phyloP scores from a whole-genome alignment of 2,888 invertebrate genomes.

The Pristionchus arcanus region DNA sequence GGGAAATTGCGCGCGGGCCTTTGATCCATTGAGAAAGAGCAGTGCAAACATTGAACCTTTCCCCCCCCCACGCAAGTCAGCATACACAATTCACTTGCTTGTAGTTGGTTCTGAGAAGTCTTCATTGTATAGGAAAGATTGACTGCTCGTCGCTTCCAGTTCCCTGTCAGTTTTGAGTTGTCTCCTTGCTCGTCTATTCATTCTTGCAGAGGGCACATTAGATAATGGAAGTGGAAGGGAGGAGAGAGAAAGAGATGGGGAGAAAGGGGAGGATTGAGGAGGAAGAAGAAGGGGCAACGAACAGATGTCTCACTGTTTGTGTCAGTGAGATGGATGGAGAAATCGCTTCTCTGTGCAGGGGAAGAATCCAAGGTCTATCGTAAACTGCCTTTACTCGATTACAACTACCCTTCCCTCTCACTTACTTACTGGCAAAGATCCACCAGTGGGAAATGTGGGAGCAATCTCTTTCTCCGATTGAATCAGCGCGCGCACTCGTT shows the following conservation, averaged over 20 bases:
- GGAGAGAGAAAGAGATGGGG: background rate
- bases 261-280: constrained; percentile 1
- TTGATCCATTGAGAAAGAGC: background rate
- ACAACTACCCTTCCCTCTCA: background rate
- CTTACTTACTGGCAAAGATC: constrained; percentile 1
- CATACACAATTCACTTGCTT: background rate
- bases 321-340: constrained; percentile 40
- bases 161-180: background rate
- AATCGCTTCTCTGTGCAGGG: background rate
- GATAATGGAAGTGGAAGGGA: constrained; percentile 25
- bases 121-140: background rate
- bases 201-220: background rate
- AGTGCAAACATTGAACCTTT: background rate
- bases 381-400: constrained; percentile 41
- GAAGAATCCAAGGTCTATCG: constrained; percentile 17
- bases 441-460: constrained; percentile 33
- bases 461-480: constrained; percentile 43
- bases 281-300: background rate
- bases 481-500: constrained; percentile 34
- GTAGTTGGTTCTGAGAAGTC: background rate
- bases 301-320: constrained; percentile 49
- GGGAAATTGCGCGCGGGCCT: background rate
- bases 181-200: background rate
- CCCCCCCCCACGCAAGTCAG: background rate
- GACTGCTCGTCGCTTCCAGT: background rate